Evolutionary conservation across 2,113 vertebrate genomes (phyloP).

Genomic region (Microcebus lehilahytsara): DNA sequence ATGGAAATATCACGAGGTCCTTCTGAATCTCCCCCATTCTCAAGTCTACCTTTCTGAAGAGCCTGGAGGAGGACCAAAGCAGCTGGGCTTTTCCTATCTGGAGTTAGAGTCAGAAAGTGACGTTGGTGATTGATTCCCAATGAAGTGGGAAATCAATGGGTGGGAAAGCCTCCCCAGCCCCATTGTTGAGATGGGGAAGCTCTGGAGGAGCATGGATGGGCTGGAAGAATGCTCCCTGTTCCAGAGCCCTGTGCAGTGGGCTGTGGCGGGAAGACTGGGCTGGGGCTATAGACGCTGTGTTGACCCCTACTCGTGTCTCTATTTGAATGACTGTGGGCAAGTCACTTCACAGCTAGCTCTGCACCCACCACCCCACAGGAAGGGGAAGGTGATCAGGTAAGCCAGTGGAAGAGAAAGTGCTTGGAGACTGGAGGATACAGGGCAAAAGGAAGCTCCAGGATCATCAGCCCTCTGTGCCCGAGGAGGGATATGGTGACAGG

Average conservation of each 20-base stretch:
- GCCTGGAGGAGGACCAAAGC: neutral
- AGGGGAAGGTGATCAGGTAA: neutral
- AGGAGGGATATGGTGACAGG: neutral
- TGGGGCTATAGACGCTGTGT: neutral
- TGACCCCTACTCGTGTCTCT: neutral
- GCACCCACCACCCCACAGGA: rapidly evolving
- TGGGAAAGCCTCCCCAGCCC: neutral
- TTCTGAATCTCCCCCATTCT: neutral
- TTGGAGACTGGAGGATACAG: neutral
- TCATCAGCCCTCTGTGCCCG: rapidly evolving
- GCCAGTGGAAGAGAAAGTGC: neutral
- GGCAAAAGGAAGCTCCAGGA: neutral
- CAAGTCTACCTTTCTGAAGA: neutral
- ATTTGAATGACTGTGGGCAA: neutral
- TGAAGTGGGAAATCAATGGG: too few species aligned
- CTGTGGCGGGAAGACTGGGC: neutral
- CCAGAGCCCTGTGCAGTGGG: neutral
- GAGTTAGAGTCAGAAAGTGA: neutral
- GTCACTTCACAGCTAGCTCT: neutral
- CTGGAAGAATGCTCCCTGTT: neutral
- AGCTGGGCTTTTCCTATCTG: neutral
- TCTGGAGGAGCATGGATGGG: neutral
- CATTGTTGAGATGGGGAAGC: neutral
- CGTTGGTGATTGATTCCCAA: too few species aligned
- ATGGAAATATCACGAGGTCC: neutral